A percentile compares a stretch with the other conserved stretches of the same genome.
phyloP scores from a whole-genome alignment of 1,140 invertebrate species.

The Dolichoris vasculosae region DNA sequence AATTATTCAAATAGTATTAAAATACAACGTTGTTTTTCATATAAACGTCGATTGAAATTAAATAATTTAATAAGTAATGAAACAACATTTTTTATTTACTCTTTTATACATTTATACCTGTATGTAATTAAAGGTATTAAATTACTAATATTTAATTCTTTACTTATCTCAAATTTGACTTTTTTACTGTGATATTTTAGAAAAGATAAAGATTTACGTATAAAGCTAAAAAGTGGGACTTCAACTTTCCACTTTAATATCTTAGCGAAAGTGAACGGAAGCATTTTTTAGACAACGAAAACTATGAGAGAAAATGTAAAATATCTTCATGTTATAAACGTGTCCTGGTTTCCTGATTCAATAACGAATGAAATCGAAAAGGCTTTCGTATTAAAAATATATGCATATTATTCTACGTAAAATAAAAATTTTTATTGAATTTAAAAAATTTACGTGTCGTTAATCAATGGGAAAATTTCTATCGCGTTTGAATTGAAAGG shows the following conservation, averaged over 20 bases:
- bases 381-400: background rate
- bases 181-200: conserved; percentile 2
- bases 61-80: background rate
- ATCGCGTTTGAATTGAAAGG: background rate
- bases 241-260: conserved; percentile 43
- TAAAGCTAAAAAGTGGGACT: conserved; percentile 31
- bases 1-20: no score
- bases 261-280: conserved; percentile 46
- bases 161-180: background rate
- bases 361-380: conserved; percentile 29
- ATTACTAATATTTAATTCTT: background rate
- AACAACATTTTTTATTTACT: background rate
- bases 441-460: background rate
- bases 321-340: conserved; percentile 11
- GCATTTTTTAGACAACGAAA: conserved; percentile 44
- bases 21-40: no score
- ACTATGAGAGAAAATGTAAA: conserved; percentile 45
- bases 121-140: background rate
- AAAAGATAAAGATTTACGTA: conserved; percentile 15
- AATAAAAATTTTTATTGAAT: background rate
- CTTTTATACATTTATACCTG: background rate
- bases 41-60: no score
- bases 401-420: background rate
- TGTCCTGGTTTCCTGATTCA: conserved; percentile 36
- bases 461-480: background rate